phyloP scores from a whole-genome alignment of 2,113 vertebrate genomes.

The Scolopax mira region DNA sequence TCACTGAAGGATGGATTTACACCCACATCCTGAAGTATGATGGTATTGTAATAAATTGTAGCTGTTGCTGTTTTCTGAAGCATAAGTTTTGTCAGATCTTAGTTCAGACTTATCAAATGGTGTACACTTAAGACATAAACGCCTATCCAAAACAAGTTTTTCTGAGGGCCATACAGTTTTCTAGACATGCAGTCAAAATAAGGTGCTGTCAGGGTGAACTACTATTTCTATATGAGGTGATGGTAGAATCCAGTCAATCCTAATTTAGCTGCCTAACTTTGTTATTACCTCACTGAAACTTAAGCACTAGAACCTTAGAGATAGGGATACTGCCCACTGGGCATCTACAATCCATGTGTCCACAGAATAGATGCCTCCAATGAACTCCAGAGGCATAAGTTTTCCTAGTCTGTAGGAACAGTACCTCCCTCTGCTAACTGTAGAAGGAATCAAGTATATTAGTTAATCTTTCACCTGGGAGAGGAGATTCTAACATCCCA shows the following conservation, averaged over 20 bases:
- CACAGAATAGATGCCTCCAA: not conserved
- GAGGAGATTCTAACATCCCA: not conserved
- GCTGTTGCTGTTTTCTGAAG: not conserved
- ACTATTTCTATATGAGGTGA: not conserved
- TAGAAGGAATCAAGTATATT: not conserved
- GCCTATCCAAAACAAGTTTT: not conserved
- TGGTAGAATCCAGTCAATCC: fast-evolving
- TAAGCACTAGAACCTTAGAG: not conserved
- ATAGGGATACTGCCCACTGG: fast-evolving
- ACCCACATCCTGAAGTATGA: not conserved
- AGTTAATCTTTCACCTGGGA: not conserved
- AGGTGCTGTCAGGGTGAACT: not conserved
- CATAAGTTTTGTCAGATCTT: not conserved
- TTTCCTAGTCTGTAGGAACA: not conserved
- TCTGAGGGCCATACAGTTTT: not conserved
- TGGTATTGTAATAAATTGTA: not conserved
- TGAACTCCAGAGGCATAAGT: not conserved
- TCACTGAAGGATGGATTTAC: not conserved
- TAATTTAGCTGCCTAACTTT: not conserved
- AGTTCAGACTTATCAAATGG: not conserved
- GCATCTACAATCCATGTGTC: not conserved
- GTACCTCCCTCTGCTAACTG: not conserved
- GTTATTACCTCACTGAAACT: not conserved
- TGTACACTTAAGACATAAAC: not conserved
- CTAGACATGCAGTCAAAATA: not conserved